Percentiles rank a stretch among this genome's conserved stretches.
These are phyloP conservation scores for Condylostylus longicornis DNA, from an alignment of 1,140 invertebrate genomes.

Conservation along the genomic window DNA sequence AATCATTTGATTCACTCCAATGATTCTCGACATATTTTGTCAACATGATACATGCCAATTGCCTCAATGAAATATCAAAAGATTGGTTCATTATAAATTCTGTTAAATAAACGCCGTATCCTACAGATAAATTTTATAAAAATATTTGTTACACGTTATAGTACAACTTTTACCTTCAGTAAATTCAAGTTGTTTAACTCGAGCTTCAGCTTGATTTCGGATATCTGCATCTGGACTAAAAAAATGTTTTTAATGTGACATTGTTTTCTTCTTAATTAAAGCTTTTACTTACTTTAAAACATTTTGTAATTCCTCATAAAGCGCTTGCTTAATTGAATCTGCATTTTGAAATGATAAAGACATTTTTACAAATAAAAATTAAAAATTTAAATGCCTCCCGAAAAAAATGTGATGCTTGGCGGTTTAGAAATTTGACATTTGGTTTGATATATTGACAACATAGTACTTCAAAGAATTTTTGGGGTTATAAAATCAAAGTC, in stretches of 20 bases:
- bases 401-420: too few relatives aligned
- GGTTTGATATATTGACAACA: too few relatives aligned
- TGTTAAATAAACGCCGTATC: slow-evolving; percentile 57
- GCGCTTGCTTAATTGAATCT: slow-evolving; percentile 26
- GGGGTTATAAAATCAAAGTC: too few relatives aligned
- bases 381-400: too few relatives aligned
- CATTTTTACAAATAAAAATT: too few relatives aligned
- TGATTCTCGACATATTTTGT: slow-evolving; percentile 64
- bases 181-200: slow-evolving; percentile 27
- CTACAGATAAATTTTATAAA: slow-evolving; percentile 21
- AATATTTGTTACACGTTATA: background rate
- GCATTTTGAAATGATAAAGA: slow-evolving; percentile 25
- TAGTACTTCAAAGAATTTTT: too few relatives aligned
- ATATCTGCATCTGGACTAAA: slow-evolving; percentile 22
- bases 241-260: too few relatives aligned
- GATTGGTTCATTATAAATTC: slow-evolving; percentile 56
- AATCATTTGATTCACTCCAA: slow-evolving; percentile 44
- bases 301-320: slow-evolving; percentile 29
- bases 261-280: too few relatives aligned
- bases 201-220: slow-evolving; percentile 20
- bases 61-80: slow-evolving; percentile 46
- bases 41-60: slow-evolving; percentile 56
- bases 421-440: too few relatives aligned
- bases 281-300: too few relatives aligned
- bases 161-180: slow-evolving; percentile 23